Evolutionary conservation across 2,888 invertebrate genomes (phyloP), one percentile per base, ranked within the genome.

Genomic region (Unio pictorum): DNA sequence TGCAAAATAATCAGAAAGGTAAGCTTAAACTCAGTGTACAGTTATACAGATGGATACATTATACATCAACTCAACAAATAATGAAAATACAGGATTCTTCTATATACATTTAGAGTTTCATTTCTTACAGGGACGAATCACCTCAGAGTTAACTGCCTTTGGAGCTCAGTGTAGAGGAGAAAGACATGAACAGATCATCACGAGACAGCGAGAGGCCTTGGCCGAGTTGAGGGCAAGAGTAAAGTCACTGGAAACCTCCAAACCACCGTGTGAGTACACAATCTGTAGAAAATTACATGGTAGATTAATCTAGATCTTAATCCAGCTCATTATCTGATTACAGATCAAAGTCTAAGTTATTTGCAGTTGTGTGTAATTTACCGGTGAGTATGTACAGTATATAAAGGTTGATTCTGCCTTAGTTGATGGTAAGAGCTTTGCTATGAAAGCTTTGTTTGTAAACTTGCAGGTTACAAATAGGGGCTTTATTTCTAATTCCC

Each of bases 81-180:
- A 45, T 45, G 15, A 45, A 45, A 45, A 45, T 45, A 45, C 15
- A 45, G 3, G 30, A 26, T 28, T 15, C 62, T 26, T 26, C 23
- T 34, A 26, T 26, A 66, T 23, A 15, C 11, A 15, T 45, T 45
- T 54, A 57, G 66, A 17, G 54, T 66, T 45, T 64, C n/a, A 56
- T 71, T 62, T 68, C 55, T 63, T 71, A 5, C 71, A 86, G 85
- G 88, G 88, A 26, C 81, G 85, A 54, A 89, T 89, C 23, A 87
- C 89, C 4, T 86, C 88, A 45, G 89, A 90, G 74, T 69, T 90
- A 76, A 84, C 89, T 18, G 84, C 88, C 54, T 77, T 88, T 28
- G 90, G 90, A 26, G 89, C 89, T 23, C 89, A 89, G 75, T 90
- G 90, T 75, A 81, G 89, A 11, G 89, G 90, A 6, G 90, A 90